Percentiles rank a stretch among this genome's conserved stretches.
These are phyloP conservation scores for Atherinomorus stipes DNA, from an alignment of 2,113 vertebrate genomes.

Conservation along the genomic window DNA sequence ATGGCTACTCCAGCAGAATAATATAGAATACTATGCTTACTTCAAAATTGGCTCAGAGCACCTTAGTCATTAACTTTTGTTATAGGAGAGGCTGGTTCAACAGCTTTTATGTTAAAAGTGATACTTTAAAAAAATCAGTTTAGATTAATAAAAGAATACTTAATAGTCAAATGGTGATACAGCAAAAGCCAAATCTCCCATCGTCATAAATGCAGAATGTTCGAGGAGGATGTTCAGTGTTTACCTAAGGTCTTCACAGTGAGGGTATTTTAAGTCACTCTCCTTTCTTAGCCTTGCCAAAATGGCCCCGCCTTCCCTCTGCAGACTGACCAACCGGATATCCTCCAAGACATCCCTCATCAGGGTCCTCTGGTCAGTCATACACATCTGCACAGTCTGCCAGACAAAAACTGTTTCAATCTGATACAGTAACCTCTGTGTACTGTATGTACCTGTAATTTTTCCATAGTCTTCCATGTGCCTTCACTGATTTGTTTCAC, in stretches of 20 bases:
- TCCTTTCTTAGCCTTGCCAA: conserved; percentile 89
- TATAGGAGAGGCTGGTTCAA: background rate
- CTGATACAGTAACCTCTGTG: background rate
- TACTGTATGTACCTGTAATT: background rate
- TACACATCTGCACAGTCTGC: conserved; percentile 82
- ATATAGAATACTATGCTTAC: background rate
- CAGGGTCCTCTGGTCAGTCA: conserved; percentile 86
- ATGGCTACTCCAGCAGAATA: background rate
- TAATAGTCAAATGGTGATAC: background rate
- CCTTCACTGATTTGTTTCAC: background rate
- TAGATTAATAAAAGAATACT: background rate
- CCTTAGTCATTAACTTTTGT: background rate
- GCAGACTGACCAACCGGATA: conserved; percentile 85
- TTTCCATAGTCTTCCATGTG: background rate
- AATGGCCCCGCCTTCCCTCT: conserved; percentile 89
- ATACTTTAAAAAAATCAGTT: background rate
- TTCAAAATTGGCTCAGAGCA: background rate
- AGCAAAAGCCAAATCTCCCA: background rate
- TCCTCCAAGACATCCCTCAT: conserved; percentile 90
- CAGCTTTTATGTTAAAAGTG: background rate
- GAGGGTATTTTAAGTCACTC: conserved; percentile 82
- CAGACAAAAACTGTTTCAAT: background rate
- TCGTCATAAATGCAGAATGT: background rate
- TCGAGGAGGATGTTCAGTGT: conserved; percentile 6
- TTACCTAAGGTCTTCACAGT: conserved; percentile 86